Base-by-base conservation (phyloP, 2,797 vertebrate genomes). In the Momotus momota region DNA sequence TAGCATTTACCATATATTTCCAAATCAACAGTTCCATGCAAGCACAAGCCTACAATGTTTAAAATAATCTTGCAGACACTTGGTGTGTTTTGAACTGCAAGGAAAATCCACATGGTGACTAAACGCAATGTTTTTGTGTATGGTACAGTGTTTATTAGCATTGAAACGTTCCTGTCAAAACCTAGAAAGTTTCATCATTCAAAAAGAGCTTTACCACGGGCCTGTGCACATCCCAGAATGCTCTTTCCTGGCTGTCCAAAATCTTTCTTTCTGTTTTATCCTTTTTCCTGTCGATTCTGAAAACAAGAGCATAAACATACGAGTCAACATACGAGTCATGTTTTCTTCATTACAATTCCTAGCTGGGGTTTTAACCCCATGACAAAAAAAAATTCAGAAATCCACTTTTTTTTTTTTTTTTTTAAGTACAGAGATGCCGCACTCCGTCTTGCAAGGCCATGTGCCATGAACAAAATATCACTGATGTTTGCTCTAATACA, bases 261-360 rank as follows among this genome's bases (percentile, higher is more conserved):
- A 99, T 99, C 98, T 99, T 99, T 95, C 99, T 98, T 98, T 99
- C 99, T 7, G 99, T 99, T 97, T 99, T 99, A 97, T 99, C 99
- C 89, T 99, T 99, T 98, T 99, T 99, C 77, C 99, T 98, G 97
- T 99, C 99, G 12, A 99, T 99, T 97, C 99, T 99, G 97, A 87
- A 96, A 97, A 97, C 64, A 61, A 89, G 93, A 65, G 81, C 48
- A 75, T 22, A 91, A 69, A 78, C 38, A 62, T 57, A 38, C 19
- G 16, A 94, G 65, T 52, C 69, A 54, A 70, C 5, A 46, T 35
- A 45, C 8, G 43, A 45, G 43, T 46, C 86, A 81, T 12, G 11
- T 13, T 41, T 57, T 62, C 55, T 64, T 71, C 54, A 7, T 46
- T 74, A 55, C 15, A 85, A 13, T 35, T 94, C n/a, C 26, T 67